These are phyloP conservation scores for Sphaerophoria rueppellii DNA, from an alignment of 2,888 invertebrate genomes.

Conservation along the genomic window DNA sequence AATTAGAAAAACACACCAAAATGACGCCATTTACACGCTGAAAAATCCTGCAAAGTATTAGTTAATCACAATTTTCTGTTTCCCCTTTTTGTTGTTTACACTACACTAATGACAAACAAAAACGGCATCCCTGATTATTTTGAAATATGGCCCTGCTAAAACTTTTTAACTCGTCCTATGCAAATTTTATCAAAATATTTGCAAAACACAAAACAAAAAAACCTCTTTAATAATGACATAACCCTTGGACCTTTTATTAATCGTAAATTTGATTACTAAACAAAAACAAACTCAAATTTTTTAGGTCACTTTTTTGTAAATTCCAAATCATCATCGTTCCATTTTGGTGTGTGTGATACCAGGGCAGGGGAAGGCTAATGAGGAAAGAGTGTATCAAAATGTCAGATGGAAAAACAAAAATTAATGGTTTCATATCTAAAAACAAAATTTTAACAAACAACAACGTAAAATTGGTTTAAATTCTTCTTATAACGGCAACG, in stretches of 20 bases:
- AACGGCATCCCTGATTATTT: background rate
- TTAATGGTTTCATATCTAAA: background rate
- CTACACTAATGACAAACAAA: background rate
- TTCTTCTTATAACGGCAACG: background rate
- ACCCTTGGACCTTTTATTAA: background rate
- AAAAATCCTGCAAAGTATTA: background rate
- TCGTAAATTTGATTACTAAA: background rate
- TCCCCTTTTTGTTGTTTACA: background rate
- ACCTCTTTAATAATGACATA: background rate
- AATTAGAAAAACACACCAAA: background rate
- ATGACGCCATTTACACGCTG: background rate
- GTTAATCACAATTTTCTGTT: background rate
- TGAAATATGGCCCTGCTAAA: background rate
- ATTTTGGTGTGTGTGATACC: background rate
- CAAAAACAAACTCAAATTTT: background rate
- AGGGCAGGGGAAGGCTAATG: background rate
- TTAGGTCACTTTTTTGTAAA: background rate
- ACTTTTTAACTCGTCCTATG: conserved; percentile 6
- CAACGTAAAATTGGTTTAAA: background rate
- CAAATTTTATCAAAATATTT: background rate
- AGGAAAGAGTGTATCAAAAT: background rate
- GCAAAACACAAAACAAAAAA: background rate
- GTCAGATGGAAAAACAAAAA: conserved; percentile 6
- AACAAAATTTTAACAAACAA: background rate
- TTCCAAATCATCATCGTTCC: background rate